Evolutionary conservation across 2,888 invertebrate genomes (phyloP).

Genomic region (Hirtodrosophila histrioides): DNA sequence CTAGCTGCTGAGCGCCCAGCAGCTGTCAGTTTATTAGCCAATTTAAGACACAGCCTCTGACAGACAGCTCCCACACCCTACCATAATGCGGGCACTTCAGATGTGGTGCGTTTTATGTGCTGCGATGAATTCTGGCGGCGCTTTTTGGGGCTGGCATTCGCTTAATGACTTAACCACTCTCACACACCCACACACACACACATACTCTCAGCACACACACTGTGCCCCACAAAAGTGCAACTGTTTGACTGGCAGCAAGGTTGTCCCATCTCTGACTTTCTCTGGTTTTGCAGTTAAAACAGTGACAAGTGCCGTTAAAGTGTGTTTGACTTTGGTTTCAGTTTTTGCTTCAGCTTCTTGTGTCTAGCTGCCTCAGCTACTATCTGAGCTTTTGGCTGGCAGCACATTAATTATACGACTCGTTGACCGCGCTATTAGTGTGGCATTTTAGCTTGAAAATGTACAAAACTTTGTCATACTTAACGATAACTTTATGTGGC

Average conservation of each 20-base stretch:
- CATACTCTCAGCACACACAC: neutral
- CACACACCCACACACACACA: conserved; percentile 15
- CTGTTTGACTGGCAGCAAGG: conserved; percentile 45
- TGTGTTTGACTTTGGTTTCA: conserved; percentile 73
- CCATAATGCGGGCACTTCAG: conserved; percentile 33
- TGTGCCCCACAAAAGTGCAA: conserved; percentile 65
- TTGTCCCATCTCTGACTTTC: conserved; percentile 9
- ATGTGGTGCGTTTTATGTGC: conserved; percentile 78
- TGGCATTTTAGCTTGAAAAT: conserved; percentile 57
- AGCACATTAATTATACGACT: conserved; percentile 76
- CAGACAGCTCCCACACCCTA: conserved; percentile 31
- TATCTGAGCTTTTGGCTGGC: conserved; percentile 32
- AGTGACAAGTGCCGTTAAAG: conserved; percentile 64
- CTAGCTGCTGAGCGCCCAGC: conserved; percentile 19
- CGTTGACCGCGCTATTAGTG: conserved; percentile 74
- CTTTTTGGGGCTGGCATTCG: conserved; percentile 62
- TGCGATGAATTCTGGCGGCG: conserved; percentile 73
- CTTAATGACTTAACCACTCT: conserved; percentile 65
- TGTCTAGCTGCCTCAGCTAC: conserved; percentile 6
- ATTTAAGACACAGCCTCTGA: conserved; percentile 71
- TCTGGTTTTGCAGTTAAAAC: conserved; percentile 42
- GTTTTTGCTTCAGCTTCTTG: conserved; percentile 40
- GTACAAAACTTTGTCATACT: conserved; percentile 71
- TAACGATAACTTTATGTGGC: conserved; percentile 36
- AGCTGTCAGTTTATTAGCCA: conserved; percentile 76